These are phyloP conservation scores for Luperina testacea DNA, from an alignment of 2,888 invertebrate genomes.

Conservation along the genomic window DNA sequence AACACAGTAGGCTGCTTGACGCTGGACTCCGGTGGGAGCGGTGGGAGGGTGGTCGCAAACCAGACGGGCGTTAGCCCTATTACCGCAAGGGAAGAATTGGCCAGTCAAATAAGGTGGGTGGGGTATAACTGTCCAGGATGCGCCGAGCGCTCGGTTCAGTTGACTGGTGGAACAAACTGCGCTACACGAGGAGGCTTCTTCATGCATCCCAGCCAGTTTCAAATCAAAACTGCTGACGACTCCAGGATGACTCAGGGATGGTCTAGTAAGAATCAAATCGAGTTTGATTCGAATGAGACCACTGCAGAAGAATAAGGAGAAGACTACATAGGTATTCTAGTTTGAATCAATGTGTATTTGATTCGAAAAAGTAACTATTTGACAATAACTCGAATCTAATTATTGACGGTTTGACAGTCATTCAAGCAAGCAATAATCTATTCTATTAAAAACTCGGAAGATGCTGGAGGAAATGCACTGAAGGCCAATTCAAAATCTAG, in stretches of 20 bases:
- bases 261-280: background rate
- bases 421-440: background rate
- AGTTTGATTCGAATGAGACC: background rate
- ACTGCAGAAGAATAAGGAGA: background rate
- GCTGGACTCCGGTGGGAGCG: too few species aligned
- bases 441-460: background rate
- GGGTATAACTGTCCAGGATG: too few species aligned
- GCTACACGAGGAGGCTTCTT: too few species aligned
- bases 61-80: too few species aligned
- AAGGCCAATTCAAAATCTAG: too few species aligned
- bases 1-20: too few species aligned
- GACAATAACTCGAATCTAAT: background rate
- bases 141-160: too few species aligned
- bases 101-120: too few species aligned
- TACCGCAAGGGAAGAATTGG: too few species aligned
- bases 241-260: background rate
- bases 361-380: background rate
- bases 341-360: background rate
- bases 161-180: too few species aligned
- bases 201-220: background rate
- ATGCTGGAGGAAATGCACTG: background rate
- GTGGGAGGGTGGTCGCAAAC: too few species aligned
- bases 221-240: background rate
- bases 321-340: too few species aligned
- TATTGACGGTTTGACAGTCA: background rate